phyloP scores from a whole-genome alignment of 2,797 vertebrate species.

The Falco peregrinus region DNA sequence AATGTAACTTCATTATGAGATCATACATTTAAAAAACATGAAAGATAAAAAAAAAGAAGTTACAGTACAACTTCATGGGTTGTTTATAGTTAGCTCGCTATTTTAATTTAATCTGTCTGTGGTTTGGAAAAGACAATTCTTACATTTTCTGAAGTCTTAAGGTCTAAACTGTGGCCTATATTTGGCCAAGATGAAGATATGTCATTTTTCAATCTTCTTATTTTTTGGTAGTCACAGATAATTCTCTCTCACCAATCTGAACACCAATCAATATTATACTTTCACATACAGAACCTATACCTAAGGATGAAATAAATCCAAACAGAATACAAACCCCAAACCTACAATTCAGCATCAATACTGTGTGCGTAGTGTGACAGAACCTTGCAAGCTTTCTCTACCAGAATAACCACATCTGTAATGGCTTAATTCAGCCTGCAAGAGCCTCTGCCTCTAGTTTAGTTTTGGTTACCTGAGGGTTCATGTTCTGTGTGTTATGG shows the following conservation, averaged over 20 bases:
- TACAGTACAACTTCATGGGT: background rate
- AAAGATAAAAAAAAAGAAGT: background rate
- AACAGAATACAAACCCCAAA: background rate
- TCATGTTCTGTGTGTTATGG: background rate
- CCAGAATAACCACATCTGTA: background rate
- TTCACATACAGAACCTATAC: background rate
- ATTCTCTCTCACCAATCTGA: background rate
- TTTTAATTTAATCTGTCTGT: background rate
- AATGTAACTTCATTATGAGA: background rate
- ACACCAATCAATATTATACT: background rate
- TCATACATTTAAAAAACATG: background rate
- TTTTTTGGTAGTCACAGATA: background rate
- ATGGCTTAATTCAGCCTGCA: background rate
- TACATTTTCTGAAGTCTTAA: background rate
- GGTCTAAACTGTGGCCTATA: background rate
- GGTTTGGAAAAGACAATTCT: background rate
- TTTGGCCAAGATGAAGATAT: background rate
- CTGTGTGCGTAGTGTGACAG: background rate
- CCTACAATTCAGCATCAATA: background rate
- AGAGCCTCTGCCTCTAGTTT: background rate
- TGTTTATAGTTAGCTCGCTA: background rate
- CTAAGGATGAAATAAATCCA: background rate
- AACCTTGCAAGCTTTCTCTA: accelerated
- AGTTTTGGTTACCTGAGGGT: background rate
- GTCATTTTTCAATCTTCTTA: accelerated